A percentile compares a stretch with the other conserved stretches of the same genome.
Conservation (phyloP, 2,888 invertebrate genomes). For the Podabrus alpinus region DNA sequence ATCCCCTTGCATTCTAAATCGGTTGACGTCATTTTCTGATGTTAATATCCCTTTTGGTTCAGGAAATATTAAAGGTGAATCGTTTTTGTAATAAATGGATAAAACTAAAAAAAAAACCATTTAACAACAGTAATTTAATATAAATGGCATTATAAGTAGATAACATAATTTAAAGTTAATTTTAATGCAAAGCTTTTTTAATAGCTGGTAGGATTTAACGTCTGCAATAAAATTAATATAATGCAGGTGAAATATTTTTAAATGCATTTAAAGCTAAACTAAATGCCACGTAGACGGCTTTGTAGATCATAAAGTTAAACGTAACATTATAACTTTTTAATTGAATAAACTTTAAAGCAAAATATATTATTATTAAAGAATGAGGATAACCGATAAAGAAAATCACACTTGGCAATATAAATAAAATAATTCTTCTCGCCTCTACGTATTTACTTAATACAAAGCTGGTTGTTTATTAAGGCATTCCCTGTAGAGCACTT, state of each 20-base stretch:
- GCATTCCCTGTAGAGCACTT: constrained; percentile 28
- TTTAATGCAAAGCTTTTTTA: background rate
- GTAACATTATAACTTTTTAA: background rate
- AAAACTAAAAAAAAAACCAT: background rate
- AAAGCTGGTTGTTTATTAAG: constrained; percentile 29
- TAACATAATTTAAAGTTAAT: background rate
- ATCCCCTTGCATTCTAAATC: too few species aligned
- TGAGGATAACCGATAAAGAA: background rate
- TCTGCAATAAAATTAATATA: background rate
- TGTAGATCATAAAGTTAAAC: background rate
- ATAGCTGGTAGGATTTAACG: background rate
- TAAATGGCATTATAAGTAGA: background rate
- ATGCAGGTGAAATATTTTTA: background rate
- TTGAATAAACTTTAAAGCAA: background rate
- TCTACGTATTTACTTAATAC: constrained; percentile 20
- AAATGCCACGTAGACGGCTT: background rate
- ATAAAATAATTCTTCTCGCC: background rate
- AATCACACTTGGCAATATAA: background rate
- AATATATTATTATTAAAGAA: background rate
- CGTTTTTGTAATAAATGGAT: too few species aligned
- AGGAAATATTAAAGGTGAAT: too few species aligned
- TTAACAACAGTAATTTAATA: background rate
- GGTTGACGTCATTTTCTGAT: too few species aligned
- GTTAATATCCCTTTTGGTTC: too few species aligned
- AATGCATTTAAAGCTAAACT: background rate